Base-by-base conservation (phyloP, 2,797 vertebrate genomes). In the Coreius guichenoti region DNA sequence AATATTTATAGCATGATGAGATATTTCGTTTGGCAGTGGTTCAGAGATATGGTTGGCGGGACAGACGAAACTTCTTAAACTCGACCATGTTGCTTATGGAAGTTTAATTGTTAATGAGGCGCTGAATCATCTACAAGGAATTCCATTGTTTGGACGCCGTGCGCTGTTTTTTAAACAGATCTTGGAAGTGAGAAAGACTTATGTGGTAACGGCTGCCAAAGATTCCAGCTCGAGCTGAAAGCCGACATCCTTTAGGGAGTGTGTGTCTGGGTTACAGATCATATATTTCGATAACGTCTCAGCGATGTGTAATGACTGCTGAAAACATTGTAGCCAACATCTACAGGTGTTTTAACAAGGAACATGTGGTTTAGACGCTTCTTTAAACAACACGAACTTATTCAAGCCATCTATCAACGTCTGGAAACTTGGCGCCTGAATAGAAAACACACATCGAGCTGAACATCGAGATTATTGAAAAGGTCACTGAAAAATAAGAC, bases 51-150 rank as follows among this genome's bases (percentile, higher is more conserved):
- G 82, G 80, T 89, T 87, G 89, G 89, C 73, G 56, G 78, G 86
- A 79, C 33, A 54, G 45, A 54, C 47, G 29, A 77, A 87, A 88
- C 68, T 31, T 43, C 4, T 77, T 73, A 67, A 83, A 84, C 69
- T 84, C 91, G 87, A 58, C 61, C 84, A 45, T 73, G 89, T 88
- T 87, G 54, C 86, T 87, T 90, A 87, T 75, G 65, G 77, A 80
- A 80, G 84, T 92, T 93, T 89, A 93, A 93, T 92, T 92, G 87
- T 93, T 93, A 90, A 92, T 93, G 83, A 88, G 85, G n/a, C 80
- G 47, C 81, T 87, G 88, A 89, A 91, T 91, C 88, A 79, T 87
- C 14, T 80, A 82, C 74, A 33, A 51, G 74, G 81, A 86, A 81
- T 90, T 73, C 49, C 49, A 89, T 85, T 92, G 88, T 91, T 91